Evolutionary conservation across 1,140 invertebrate species (phyloP), one percentile per base, ranked within the genome.

Genomic region (Chironomus striatipennis): DNA sequence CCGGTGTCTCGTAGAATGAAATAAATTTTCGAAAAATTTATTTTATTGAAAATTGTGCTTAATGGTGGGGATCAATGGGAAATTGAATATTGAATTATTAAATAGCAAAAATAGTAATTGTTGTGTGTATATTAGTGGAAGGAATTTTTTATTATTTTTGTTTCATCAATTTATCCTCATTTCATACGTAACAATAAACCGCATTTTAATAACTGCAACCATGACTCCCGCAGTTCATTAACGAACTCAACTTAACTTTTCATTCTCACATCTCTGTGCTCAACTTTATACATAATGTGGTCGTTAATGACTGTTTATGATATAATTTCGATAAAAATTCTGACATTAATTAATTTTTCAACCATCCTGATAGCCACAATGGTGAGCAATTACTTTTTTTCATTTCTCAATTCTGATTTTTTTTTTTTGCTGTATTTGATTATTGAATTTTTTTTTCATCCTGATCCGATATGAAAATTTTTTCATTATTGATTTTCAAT

Each of bases 301-400:
- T 57, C n/a, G n/a, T 57, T 57, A 57, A 57, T 57, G 47, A 57
- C 47, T 57, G 47, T 57, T 57, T 57, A 57, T 57, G 47, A 15
- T 15, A 47, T 10, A 47, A 47, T 34, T 34, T 34, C 24, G 24
- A n/a, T 12, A n/a, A 57, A 57, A 57, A n/a, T 57, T 57, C 47
- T 57, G 47, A 57, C 47, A 57, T 57, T 57, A 57, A 57, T 57
- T 57, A 57, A 57, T 57, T 57, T 57, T 57, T 57, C 43, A 47
- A 10, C 15, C 43, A 47, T 57, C 15, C n/a, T n/a, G 47, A 57
- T 57, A 57, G 47, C 12, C 47, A 12, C 12, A 57, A 15, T 15
- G 47, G 15, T 57, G n/a, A 12, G 47, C 47, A 57, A 57, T 57
- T 57, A n/a, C 47, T 57, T 34, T 34, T 34, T 34, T 34, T 15